Base-by-base conservation (phyloP, 2,113 vertebrate genomes). In the Suncus etruscus region DNA sequence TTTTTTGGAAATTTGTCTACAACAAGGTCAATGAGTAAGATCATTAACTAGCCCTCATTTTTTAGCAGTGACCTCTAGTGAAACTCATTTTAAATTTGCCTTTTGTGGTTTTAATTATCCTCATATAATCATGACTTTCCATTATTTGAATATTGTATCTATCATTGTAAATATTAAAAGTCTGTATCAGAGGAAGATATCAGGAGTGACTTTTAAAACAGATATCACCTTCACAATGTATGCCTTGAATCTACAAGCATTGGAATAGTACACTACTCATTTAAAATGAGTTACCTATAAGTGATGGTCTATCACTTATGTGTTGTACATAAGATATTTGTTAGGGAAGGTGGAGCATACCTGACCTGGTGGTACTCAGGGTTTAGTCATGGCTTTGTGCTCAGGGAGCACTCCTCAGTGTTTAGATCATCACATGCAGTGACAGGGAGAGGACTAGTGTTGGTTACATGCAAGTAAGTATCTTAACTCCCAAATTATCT, bases 21-120 rank as follows among this genome's bases (percentile, higher is more conserved):
- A 83, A 25, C 81, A 94, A 87, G 47, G 77, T 94, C 83, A 74
- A 66, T 83, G 45, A 94, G 72, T 87, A 12, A 65, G 25, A 78
- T 92, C 80, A 93, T 94, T 93, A 95, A 91, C 47, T 70, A 92
- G n/a, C 32, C 47, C 45, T 89, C 45, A 93, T 93, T 90, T 82
- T 50, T 78, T 90, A 77, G 7, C 65, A 74, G 48, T 90, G 80
- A 94, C 63, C 68, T 95, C 73, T 79, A 91, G 77, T 47, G 65
- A 2, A 47, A 77, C 54, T 94, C 25, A 48, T 77, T 89, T 86
- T 86, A 83, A 91, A 29, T 91, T 93, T 90, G 54, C 16, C 87
- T 87, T 94, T 70, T 48, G 50, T 27, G 32, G 11, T 48, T 90
- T 89, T 83, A 90, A 90, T 91, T 92, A 31, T 90, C 68, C 54